Evolutionary conservation across 2,888 invertebrate genomes (phyloP).

Genomic region (Catocala fraxini): DNA sequence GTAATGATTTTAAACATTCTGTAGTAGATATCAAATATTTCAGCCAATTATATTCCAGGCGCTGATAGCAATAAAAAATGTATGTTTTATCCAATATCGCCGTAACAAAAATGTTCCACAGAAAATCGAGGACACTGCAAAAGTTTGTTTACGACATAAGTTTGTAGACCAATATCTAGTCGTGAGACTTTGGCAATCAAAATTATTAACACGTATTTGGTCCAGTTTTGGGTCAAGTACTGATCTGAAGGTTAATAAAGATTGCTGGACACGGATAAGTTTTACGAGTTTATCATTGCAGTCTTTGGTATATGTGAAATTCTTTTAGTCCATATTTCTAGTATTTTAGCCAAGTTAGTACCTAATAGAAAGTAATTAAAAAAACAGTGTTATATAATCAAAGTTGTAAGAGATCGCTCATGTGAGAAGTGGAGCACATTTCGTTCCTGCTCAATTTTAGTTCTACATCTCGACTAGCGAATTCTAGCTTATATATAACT

Average conservation of each 20-base stretch:
- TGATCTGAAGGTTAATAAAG: constrained; percentile 19
- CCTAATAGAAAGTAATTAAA: no score
- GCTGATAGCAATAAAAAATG: background rate
- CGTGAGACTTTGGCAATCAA: constrained; percentile 46
- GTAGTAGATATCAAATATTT: background rate
- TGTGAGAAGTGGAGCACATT: no score
- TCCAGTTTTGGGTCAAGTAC: constrained; percentile 36
- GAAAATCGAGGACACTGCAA: constrained; percentile 32
- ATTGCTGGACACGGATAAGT: constrained; percentile 26
- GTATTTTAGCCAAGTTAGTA: no score
- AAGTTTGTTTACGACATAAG: constrained; percentile 39
- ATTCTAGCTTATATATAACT: no score
- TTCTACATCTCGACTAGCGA: no score
- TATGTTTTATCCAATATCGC: constrained; percentile 15
- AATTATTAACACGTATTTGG: constrained; percentile 44
- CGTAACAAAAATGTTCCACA: constrained; percentile 15
- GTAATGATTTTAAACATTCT: background rate
- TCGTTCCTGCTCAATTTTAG: no score
- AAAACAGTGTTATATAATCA: no score
- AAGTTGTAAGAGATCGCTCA: no score
- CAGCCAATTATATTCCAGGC: background rate
- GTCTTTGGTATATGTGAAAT: no score
- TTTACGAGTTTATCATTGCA: no score
- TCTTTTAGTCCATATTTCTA: no score
- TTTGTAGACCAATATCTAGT: constrained; percentile 36